Percentiles rank a stretch among this genome's conserved stretches.
These are phyloP conservation scores for Branchipolynoe longqiensis DNA, from an alignment of 2,888 invertebrate species.

Conservation along the genomic window DNA sequence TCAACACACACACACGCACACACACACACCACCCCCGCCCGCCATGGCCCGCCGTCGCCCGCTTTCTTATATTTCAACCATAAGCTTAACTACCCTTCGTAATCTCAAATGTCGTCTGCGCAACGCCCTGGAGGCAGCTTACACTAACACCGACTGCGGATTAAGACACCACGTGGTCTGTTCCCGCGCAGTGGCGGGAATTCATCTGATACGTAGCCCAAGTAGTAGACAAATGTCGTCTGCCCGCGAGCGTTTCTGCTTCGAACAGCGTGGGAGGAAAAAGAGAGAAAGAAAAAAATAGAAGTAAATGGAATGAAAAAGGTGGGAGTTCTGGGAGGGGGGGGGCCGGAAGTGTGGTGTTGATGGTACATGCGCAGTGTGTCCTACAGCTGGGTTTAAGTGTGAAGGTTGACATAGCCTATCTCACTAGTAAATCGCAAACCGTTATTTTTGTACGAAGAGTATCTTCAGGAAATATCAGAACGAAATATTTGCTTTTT, in stretches of 20 bases:
- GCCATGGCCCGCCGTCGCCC: too few relatives aligned
- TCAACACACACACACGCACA: too few relatives aligned
- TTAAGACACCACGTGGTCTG: conserved; percentile 14
- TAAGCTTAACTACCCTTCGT: not conserved
- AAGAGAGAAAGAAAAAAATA: too few relatives aligned
- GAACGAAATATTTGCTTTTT: too few relatives aligned
- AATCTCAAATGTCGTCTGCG: not conserved
- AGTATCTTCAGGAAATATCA: too few relatives aligned
- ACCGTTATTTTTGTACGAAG: too few relatives aligned
- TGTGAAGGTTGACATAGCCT: conserved; percentile 29
- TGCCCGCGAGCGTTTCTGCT: too few relatives aligned
- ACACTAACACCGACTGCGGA: not conserved
- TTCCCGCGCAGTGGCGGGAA: too few relatives aligned
- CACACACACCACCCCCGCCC: too few relatives aligned
- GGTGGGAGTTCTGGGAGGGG: not conserved
- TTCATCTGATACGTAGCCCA: not conserved
- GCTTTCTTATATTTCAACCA: not conserved
- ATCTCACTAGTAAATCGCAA: too few relatives aligned
- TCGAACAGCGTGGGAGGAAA: too few relatives aligned
- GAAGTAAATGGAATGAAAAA: not conserved
- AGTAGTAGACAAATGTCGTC: not conserved
- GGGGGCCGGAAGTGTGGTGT: too few relatives aligned
- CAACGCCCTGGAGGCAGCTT: not conserved
- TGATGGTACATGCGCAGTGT: not conserved
- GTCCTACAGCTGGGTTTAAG: not conserved